Base-by-base conservation (phyloP, 2,888 invertebrate genomes). In the Luperina testacea region DNA sequence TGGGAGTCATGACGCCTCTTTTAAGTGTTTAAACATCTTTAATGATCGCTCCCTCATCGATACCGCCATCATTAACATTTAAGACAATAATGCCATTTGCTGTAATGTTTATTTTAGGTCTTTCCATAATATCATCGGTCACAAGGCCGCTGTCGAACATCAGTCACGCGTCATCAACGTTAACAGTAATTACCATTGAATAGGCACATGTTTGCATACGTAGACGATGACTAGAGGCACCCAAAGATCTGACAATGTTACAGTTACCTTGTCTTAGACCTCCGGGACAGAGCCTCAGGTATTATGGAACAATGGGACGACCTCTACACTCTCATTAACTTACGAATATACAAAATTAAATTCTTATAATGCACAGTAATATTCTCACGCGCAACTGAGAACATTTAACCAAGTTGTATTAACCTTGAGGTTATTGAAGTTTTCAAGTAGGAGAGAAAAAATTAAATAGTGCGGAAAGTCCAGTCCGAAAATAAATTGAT, bases 191-290 rank as follows among this genome's bases (percentile, higher is more conserved):
- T 94, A 94, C 89, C 92, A 93, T 94, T 92, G 91, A 93, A 93
- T 93, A 86, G 89, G 78, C 82, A 82, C 84, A 82, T 76, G 79
- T 88, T 76, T 78, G 82, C 80, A 87, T 87, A 87, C 84, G 77
- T 85, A 88, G 88, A 88, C 87, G 85, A 88, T 90, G 87, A 87
- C 81, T 84, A 80, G 77, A 83, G 84, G 75, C 84, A 85, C 86
- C 86, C 81, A 89, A 87, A 87, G 77, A 89, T 86, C 89, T 90
- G 85, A 91, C 93, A 94, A 93, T 94, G 92, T 91, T 94, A 93
- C 93, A 94, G 90, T 95, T 93, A 93, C 95, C 95, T 95, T 95
- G 95, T 92, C 92, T 92, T 92, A 93, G 93, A 93, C 95, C 94
- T 94, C 93, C 91, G 91, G 82, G 89, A 89, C 87, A 87, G 82